These are phyloP conservation scores for Aleiodes testaceus DNA, from an alignment of 2,888 invertebrate species.

Conservation along the genomic window DNA sequence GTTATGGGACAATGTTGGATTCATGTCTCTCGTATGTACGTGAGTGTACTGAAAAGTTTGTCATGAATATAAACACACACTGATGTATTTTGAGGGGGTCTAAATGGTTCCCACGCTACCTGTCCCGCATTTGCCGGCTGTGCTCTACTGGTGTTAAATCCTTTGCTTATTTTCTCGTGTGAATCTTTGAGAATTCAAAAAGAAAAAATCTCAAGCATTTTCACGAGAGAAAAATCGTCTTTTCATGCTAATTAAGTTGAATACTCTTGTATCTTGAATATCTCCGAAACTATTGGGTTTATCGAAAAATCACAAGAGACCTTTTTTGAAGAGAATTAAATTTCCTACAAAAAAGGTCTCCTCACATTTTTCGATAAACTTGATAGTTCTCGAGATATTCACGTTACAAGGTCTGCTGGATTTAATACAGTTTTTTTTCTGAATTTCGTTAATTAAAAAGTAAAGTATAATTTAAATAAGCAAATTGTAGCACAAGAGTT, in stretches of 20 bases:
- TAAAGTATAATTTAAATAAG: conserved; percentile 8
- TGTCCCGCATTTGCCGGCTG: conserved; percentile 56
- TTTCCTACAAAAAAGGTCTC: too few species aligned
- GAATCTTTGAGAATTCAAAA: not conserved
- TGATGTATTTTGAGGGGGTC: conserved; percentile 58
- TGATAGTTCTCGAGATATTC: too few species aligned
- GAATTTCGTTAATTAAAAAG: not conserved
- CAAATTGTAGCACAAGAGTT: conserved; percentile 52
- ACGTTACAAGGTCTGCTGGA: too few species aligned
- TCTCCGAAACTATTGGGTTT: too few species aligned
- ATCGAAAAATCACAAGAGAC: too few species aligned
- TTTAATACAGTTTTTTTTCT: too few species aligned
- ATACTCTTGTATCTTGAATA: too few species aligned
- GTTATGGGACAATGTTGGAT: conserved; percentile 48
- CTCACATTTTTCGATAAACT: too few species aligned
- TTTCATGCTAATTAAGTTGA: too few species aligned
- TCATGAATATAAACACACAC: conserved; percentile 41
- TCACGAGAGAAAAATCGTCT: too few species aligned
- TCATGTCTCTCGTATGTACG: conserved; percentile 38
- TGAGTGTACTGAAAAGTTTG: conserved; percentile 10
- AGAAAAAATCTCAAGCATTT: not conserved
- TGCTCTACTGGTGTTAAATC: conserved; percentile 17
- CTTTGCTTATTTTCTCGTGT: not conserved
- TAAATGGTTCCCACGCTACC: conserved; percentile 71
- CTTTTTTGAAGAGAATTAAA: too few species aligned